A percentile compares a stretch with the other conserved stretches of the same genome.
These are phyloP conservation scores for Xanthia togata DNA, from an alignment of 2,888 invertebrate species.

Conservation along the genomic window DNA sequence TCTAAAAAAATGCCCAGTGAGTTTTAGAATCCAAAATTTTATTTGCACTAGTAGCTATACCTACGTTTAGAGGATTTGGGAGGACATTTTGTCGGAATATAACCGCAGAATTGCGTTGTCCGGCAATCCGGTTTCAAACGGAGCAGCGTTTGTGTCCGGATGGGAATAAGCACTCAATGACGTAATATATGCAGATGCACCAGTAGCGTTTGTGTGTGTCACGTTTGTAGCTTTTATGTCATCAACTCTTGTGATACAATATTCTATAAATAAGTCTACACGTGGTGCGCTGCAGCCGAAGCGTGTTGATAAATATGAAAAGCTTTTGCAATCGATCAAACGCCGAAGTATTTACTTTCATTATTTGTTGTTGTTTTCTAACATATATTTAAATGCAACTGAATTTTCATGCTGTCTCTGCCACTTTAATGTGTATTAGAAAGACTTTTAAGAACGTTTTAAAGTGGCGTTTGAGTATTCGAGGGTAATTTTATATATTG, in stretches of 20 bases:
- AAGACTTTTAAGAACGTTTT: background rate
- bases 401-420: background rate
- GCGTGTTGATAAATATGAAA: slow-evolving; percentile 17
- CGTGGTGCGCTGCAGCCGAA: background rate
- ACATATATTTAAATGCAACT: background rate
- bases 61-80: slow-evolving; percentile 25
- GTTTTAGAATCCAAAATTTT: slow-evolving; percentile 55
- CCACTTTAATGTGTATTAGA: background rate
- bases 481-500: background rate
- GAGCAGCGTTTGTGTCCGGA: slow-evolving; percentile 61
- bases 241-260: background rate
- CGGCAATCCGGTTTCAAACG: slow-evolving; percentile 67
- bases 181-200: slow-evolving; percentile 39
- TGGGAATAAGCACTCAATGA: slow-evolving; percentile 61
- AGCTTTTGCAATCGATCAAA: background rate
- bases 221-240: slow-evolving; percentile 14
- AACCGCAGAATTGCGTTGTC: slow-evolving; percentile 61
- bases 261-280: slow-evolving; percentile 32
- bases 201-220: slow-evolving; percentile 35
- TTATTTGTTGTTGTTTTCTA: background rate
- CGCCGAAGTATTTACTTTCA: slow-evolving; percentile 25
- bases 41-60: slow-evolving; percentile 46
- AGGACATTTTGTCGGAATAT: slow-evolving; percentile 45
- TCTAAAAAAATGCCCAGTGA: slow-evolving; percentile 54
- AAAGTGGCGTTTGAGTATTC: background rate